Evolutionary conservation across 2,888 invertebrate genomes (phyloP).

Genomic region (Lasioglossum figueresi): DNA sequence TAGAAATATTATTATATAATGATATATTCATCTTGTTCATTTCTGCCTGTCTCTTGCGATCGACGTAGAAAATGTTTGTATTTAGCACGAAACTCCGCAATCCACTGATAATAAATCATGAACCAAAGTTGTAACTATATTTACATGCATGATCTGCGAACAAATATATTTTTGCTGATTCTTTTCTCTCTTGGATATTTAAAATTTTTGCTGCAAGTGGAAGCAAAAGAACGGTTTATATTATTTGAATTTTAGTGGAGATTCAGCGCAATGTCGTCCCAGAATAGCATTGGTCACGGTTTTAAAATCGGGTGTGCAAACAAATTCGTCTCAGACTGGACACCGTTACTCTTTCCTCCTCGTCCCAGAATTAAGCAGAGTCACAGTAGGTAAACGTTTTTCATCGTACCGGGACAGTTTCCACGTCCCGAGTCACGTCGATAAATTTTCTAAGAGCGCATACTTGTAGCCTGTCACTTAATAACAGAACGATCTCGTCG

Average conservation of each 20-base stretch:
- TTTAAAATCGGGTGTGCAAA: neutral
- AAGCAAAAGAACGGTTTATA: neutral
- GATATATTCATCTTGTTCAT: no score
- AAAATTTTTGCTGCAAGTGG: neutral
- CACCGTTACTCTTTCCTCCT: neutral
- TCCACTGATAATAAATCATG: no score
- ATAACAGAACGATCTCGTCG: slow-evolving; percentile 30
- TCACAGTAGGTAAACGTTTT: neutral
- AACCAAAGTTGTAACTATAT: no score
- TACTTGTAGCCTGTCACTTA: slow-evolving; percentile 41
- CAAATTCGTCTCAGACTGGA: neutral
- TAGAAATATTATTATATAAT: no score
- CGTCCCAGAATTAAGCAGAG: neutral
- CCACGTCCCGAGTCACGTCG: slow-evolving; percentile 2
- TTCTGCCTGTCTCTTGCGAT: no score
- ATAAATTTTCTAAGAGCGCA: slow-evolving; percentile 44
- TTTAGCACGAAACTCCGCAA: no score
- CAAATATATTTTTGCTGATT: no score
- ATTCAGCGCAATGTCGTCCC: neutral
- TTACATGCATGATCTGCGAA: no score
- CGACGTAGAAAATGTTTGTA: no score
- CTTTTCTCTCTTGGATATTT: no score
- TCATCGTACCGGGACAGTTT: slow-evolving; percentile 13
- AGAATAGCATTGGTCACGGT: neutral
- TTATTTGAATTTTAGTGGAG: neutral